Base-by-base conservation (phyloP, 2,797 vertebrate species). In the Lagodon rhomboides region DNA sequence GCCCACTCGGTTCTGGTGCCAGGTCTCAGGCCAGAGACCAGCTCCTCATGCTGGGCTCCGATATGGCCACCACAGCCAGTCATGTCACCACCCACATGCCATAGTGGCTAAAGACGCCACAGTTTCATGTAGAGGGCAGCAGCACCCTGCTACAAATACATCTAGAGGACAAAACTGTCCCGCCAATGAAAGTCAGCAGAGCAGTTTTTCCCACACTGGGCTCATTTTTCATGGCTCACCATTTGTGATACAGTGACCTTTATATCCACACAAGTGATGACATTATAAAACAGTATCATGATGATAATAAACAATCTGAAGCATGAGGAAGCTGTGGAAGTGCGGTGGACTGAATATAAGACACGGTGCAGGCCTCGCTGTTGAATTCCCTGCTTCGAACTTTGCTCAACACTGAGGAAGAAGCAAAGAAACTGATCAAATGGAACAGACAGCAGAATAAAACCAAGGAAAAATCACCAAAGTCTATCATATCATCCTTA, bases 381-480 rank as follows among this genome's bases (percentile, higher is more conserved):
- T 49, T 18, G 13, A 43, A 65, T 49, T 60, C 17, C n/a, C 43
- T 4, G 62, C 71, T 76, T 22, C 4, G 56, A 15, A 44, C 72
- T 54, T 66, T 59, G 64, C 46, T 75, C 71, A 0, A 41, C 46
- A n/a, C 53, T 2, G 78, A 67, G 73, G 65, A 82, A 43, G 72
- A 69, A 59, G 72, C 46, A 30, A 72, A 74, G 51, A 51, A 77
- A 70, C 64, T 34, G 68, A 56, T 62, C 17, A 38, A 27, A 60
- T 50, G 59, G 65, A 73, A 55, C 12, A 54, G 63, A 68, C 66
- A 56, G 41, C 22, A 50, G 77, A 79, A 66, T 25, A 7, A 87
- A 88, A 93, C 79, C 87, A 89, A 91, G 87, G 76, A 87, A 78
- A 84, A 83, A 53, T 92, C 90, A 94, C 93, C 93, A 94, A 94